Evolutionary conservation across 2,888 invertebrate genomes (phyloP).

Genomic region (Timandra comae): DNA sequence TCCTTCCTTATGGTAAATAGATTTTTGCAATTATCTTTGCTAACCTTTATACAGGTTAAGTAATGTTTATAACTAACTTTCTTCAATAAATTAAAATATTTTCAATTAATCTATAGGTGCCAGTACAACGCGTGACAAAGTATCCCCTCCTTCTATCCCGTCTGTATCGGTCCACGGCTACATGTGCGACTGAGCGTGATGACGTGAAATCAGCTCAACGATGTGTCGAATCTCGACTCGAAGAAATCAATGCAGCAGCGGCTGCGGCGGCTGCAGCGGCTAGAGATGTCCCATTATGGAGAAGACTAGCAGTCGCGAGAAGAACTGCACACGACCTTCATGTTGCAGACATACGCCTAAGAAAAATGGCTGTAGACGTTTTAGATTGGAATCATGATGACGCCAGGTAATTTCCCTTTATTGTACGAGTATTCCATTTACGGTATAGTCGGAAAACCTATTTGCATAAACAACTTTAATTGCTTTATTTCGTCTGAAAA

Average conservation of each 20-base stretch:
- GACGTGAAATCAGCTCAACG: slow-evolving; percentile 91
- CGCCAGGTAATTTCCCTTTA: too few relatives aligned
- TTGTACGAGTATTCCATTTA: too few relatives aligned
- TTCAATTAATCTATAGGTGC: slow-evolving; percentile 77
- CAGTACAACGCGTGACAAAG: slow-evolving; percentile 97
- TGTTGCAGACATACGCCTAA: slow-evolving; percentile 90
- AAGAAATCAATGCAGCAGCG: slow-evolving; percentile 95
- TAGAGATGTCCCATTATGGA: slow-evolving; percentile 91
- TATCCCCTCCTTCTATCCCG: slow-evolving; percentile 95
- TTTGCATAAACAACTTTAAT: too few relatives aligned
- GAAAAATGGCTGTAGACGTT: slow-evolving; percentile 95
- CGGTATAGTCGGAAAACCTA: too few relatives aligned
- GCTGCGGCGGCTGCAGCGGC: slow-evolving; percentile 94
- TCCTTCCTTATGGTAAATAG: slow-evolving; percentile 97
- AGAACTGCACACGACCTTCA: slow-evolving; percentile 89
- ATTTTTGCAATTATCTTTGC: slow-evolving; percentile 3
- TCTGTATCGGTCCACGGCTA: slow-evolving; percentile 92
- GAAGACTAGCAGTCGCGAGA: slow-evolving; percentile 87
- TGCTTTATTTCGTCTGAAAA: too few relatives aligned
- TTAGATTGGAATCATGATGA: slow-evolving; percentile 97
- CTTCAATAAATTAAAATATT: neutral
- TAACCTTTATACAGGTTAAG: too few relatives aligned
- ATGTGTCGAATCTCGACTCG: slow-evolving; percentile 94
- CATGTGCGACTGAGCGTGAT: slow-evolving; percentile 88
- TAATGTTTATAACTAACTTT: too few relatives aligned